Conservation (phyloP, 2,797 vertebrate species). For the Halcyon chelicuti region DNA sequence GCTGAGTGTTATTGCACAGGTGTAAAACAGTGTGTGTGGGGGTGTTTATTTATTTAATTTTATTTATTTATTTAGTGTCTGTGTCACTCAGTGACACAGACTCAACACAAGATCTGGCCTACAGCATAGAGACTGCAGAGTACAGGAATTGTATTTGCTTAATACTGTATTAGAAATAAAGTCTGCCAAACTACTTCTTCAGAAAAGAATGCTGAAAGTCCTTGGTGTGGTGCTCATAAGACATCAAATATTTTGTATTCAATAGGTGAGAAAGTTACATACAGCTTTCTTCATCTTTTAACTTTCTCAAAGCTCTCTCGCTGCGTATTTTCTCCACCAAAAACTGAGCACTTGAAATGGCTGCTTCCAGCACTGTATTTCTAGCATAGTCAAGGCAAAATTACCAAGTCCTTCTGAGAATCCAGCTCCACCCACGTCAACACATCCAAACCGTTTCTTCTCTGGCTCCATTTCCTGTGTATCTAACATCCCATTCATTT, state of each 20-base stretch:
- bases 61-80: too few relatives aligned
- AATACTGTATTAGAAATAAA: neutral
- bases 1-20: neutral
- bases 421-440: neutral
- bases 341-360: neutral
- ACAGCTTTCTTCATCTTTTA: neutral
- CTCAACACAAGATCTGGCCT: neutral
- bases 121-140: fast-evolving
- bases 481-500: neutral
- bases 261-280: neutral
- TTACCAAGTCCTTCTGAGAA: neutral
- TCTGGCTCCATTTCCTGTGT: neutral
- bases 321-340: fast-evolving
- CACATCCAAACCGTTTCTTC: neutral
- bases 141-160: neutral
- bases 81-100: too few relatives aligned
- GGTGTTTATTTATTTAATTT: too few relatives aligned
- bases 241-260: neutral
- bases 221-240: neutral
- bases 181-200: neutral
- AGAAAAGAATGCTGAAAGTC: neutral
- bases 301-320: neutral
- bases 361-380: neutral
- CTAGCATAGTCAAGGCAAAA: neutral
- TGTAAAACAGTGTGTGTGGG: too few relatives aligned